Base-by-base conservation (phyloP, 1,140 invertebrate genomes). In the Drepana arcuata region DNA sequence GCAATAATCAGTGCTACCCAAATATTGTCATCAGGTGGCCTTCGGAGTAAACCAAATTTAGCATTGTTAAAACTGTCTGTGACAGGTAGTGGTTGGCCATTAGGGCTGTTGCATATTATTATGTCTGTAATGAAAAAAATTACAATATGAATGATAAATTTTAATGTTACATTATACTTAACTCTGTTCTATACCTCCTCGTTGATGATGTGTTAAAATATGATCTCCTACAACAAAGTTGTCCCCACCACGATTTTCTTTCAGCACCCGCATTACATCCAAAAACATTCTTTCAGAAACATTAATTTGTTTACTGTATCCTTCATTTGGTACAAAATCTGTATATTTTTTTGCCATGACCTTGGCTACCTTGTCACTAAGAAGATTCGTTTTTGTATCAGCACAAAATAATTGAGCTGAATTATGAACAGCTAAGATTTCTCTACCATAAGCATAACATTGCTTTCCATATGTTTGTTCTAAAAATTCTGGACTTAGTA, bases 151-250 rank as follows among this genome's bases (percentile, higher is more conserved):
- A 9, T 21, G 18, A 26, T 26, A 26, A n/a, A 26, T 26, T n/a
- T 26, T 26, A 26, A 10, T 26, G 24, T 4, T 7, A 10, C 9
- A 21, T 21, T 21, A 21, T 21, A 21, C 4, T 5, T 21, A 5
- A 21, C 9, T 9, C 18, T 4, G 9, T 21, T 5, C 18, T 9
- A 21, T 66, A 86, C 85, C 85, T 68, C 77, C 72, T 71, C 66
- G 74, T 50, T 73, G 47, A 53, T 85, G 86, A 47, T 90, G 87
- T 5, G 88, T 85, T 38, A 89, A 50, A 39, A 89, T 54, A 60
- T 86, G 84, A 56, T 78, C 56, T 3, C 79, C 51, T 38, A 57
- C 40, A n/a, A 85, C 57, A 71, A 58, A 81, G 2, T 77, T 42
- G 21, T 67, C 29, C 15, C 78, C 72, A 28, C 71, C 71, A 14